Percentiles rank a stretch among this genome's conserved stretches.
Evolutionary conservation across 2,797 vertebrate species (phyloP).

Genomic region (Valencia hispanica): DNA sequence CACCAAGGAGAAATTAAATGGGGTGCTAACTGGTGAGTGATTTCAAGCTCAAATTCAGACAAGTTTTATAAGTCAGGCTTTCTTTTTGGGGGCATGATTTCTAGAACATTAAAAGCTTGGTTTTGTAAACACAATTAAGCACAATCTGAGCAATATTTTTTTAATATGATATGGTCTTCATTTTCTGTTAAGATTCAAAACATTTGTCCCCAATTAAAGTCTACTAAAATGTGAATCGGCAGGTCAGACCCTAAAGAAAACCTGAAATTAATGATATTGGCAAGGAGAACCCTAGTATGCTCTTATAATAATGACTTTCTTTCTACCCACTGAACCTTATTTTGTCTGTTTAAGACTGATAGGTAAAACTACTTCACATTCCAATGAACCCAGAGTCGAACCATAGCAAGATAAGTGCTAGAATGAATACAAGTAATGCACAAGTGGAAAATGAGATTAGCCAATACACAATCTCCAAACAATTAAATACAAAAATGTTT

Average conservation of each 20-base stretch:
- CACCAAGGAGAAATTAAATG: neutral
- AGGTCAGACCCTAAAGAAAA: neutral
- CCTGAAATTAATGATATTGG: neutral
- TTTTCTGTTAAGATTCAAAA: neutral
- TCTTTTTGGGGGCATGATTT: neutral
- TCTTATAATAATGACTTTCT: neutral
- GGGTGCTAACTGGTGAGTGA: neutral
- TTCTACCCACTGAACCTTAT: neutral
- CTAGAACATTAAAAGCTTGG: neutral
- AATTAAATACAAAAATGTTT: slow-evolving; percentile 18
- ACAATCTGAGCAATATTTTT: neutral
- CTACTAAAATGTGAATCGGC: neutral
- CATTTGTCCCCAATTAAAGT: neutral
- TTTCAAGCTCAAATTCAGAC: neutral
- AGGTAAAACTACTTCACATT: slow-evolving; percentile 8
- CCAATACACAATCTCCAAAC: slow-evolving; percentile 23
- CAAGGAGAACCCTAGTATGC: neutral
- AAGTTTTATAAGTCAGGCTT: neutral
- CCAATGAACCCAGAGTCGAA: neutral
- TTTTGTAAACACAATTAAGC: neutral
- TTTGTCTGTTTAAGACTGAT: neutral
- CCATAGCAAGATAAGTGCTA: slow-evolving; percentile 15
- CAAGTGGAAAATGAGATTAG: slow-evolving; percentile 35
- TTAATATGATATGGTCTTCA: no score
- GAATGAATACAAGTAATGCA: slow-evolving; percentile 15